phyloP scores from a whole-genome alignment of 2,113 vertebrate species.

The Petrocephalus zakoni region DNA sequence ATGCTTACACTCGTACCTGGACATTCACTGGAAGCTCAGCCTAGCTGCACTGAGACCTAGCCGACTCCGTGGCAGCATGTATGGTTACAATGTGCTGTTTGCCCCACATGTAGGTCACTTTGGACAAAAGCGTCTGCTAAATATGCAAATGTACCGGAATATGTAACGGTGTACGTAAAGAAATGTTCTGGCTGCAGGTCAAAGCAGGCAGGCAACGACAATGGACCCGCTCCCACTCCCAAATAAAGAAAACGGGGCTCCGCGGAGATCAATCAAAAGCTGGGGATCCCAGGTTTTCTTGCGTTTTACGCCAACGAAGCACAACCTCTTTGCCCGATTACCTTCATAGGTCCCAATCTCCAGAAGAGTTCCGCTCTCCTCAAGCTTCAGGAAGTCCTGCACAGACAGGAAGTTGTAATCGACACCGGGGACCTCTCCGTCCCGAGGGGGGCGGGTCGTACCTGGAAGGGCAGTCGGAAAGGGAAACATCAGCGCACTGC shows the following conservation, averaged over 20 bases:
- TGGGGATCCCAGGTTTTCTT: background rate
- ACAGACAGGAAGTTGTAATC: conserved; percentile 96
- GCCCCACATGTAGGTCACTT: background rate
- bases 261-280: background rate
- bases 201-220: background rate
- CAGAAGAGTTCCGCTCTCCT: conserved; percentile 86
- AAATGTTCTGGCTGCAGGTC: background rate
- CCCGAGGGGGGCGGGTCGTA: conserved; percentile 88
- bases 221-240: background rate
- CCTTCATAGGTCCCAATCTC: conserved; percentile 97
- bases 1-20: background rate
- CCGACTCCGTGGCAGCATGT: background rate
- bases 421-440: conserved; percentile 91
- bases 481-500: background rate
- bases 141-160: background rate
- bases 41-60: background rate
- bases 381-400: conserved; percentile 86
- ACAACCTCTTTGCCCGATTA: conserved; percentile 33
- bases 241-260: background rate
- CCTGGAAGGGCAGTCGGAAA: conserved; percentile 58
- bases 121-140: background rate
- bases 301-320: background rate
- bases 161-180: background rate
- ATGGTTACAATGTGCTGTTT: background rate
- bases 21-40: background rate